Percentiles rank a stretch among this genome's conserved stretches.
These are phyloP conservation scores for Lateolabrax maculatus DNA, from an alignment of 2,797 vertebrate genomes.

Conservation along the genomic window DNA sequence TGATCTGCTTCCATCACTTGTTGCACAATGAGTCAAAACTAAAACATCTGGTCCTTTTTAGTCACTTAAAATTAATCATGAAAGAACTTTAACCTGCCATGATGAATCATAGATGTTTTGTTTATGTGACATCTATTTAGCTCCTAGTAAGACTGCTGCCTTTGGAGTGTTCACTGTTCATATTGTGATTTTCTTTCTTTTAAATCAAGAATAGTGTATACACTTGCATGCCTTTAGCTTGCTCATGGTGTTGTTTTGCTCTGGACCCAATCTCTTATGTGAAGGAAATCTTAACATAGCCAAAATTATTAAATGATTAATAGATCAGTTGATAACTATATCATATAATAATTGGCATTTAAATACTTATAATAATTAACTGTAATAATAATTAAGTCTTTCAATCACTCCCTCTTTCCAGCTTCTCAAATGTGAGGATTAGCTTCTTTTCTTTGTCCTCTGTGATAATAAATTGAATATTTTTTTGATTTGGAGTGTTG, in stretches of 20 bases:
- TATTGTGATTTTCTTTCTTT: not conserved
- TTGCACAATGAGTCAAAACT: not conserved
- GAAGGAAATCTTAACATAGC: not conserved
- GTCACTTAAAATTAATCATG: conserved; percentile 14
- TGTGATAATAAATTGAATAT: not conserved
- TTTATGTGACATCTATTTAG: conserved; percentile 11
- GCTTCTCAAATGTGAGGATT: not conserved
- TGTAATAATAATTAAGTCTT: no score
- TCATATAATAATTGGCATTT: not conserved
- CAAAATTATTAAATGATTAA: not conserved
- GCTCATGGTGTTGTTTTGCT: not conserved
- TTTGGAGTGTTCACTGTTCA: not conserved
- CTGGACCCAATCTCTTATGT: not conserved
- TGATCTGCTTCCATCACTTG: not conserved
- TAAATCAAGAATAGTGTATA: not conserved
- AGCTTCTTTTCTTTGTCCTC: not conserved
- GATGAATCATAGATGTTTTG: conserved; percentile 9
- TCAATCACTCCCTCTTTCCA: not conserved
- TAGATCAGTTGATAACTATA: not conserved
- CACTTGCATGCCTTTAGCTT: not conserved
- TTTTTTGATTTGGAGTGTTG: not conserved
- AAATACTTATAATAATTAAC: no score
- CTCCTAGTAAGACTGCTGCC: not conserved
- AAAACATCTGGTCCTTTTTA: conserved; percentile 13
- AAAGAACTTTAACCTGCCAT: conserved; percentile 5